Base-by-base conservation (phyloP, 37 sponge, comb jelly and placozoan genomes). In the Agelas oroides region DNA sequence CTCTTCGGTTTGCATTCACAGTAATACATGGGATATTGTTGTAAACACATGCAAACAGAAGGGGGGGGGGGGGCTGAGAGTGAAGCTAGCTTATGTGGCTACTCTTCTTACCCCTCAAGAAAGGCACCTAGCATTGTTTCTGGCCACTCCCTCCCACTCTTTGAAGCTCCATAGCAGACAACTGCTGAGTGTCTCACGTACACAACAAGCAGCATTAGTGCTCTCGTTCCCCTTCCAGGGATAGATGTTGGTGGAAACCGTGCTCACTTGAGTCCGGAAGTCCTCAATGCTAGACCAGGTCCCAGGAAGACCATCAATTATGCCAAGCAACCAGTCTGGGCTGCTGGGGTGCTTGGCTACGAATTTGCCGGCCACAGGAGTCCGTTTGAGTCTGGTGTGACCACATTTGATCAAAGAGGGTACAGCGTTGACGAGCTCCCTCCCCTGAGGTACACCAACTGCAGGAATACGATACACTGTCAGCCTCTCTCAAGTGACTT, bases 321-420 rank as follows among this genome's bases (percentile, higher is more conserved):
- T 73, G 20, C 53, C 52, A 91, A 86, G 73, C 86, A 88, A 65
- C 74, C 86, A 28, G 95, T 95, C 53, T 95, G 95, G 95, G 92
- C 92, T 27, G 92, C 92, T 38, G 95, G 95, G 20, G 90, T 92
- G 53, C 78, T 95, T 20, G 88, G 86, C 31, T 95, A 81, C 78
- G 95, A 95, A 65, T 65, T 95, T 63, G 84, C 86, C 5, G 92
- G 83, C 38, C 84, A 89, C 59, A 41, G 28, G 20, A 89, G 53
- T 38, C 89, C 89, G 27, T 89, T 89, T 57, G 31, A 67, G 35
- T 13, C 70, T 0, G 84, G 84, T 1, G 46, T 46, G 46, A 12
- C 46, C 46, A 33, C 39, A 32, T 61, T 85, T 0, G 88, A 87
- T 65, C 92, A 91, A 73, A 24, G 78, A 15, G 78, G 83, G 27